Percentiles rank a stretch among this genome's conserved stretches.
Evolutionary conservation across 1,140 invertebrate species (phyloP).

Genomic region (Drosophila pachea): DNA sequence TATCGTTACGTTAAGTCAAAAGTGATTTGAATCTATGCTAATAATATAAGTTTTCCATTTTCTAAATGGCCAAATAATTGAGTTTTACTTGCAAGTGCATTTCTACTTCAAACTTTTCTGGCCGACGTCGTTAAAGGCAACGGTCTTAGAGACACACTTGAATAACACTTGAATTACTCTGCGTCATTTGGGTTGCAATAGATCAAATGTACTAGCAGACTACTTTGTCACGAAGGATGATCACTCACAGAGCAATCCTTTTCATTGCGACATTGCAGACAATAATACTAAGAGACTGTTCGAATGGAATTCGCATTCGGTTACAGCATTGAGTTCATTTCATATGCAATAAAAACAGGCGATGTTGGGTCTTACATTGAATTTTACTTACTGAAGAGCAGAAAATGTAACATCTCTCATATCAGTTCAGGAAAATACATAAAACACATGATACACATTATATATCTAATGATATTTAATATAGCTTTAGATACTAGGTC

Average conservation of each 20-base stretch:
- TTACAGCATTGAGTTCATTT: too few relatives aligned
- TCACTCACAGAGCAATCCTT: too few relatives aligned
- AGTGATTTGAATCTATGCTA: slow-evolving; percentile 63
- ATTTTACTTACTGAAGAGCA: not conserved
- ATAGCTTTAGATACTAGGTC: slow-evolving; percentile 54
- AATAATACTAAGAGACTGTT: too few relatives aligned
- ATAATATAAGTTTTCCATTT: slow-evolving; percentile 54
- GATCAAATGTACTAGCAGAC: too few relatives aligned
- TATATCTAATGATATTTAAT: slow-evolving; percentile 52
- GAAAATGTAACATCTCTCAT: not conserved
- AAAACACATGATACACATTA: slow-evolving; percentile 5
- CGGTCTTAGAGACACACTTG: too few relatives aligned
- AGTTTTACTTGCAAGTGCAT: slow-evolving; percentile 30
- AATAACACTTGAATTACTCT: too few relatives aligned
- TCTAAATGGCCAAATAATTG: slow-evolving; percentile 42
- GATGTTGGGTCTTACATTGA: not conserved
- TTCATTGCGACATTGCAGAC: too few relatives aligned
- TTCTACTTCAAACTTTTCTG: too few relatives aligned
- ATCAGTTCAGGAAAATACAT: not conserved
- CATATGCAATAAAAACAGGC: not conserved
- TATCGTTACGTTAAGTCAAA: slow-evolving; percentile 60
- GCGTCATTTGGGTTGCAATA: too few relatives aligned
- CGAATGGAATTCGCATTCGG: too few relatives aligned
- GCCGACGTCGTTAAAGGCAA: too few relatives aligned
- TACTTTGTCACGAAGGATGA: too few relatives aligned